Percentiles rank a stretch among this genome's conserved stretches.
Conservation (phyloP, 2,113 vertebrate genomes). For the Anoplopoma fimbria region DNA sequence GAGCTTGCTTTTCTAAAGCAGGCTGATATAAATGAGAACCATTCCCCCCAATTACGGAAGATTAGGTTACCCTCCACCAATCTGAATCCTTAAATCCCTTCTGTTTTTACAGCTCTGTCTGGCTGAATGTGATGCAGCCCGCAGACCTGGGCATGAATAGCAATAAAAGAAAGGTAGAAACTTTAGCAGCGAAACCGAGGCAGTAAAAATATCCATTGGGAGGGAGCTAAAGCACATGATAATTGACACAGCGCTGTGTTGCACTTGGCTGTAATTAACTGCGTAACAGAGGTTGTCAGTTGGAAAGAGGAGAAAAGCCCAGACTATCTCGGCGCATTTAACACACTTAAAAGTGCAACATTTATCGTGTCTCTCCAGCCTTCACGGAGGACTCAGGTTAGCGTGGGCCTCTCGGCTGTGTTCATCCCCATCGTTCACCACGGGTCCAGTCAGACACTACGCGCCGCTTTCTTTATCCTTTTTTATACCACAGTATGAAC, state of each 20-base stretch:
- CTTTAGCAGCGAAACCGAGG: constrained; percentile 54
- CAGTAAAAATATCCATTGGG: constrained; percentile 69
- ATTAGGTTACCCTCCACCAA: constrained; percentile 80
- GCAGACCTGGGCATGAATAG: constrained; percentile 74
- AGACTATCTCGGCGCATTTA: constrained; percentile 64
- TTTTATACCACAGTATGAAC: constrained; percentile 30
- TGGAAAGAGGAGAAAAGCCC: constrained; percentile 59
- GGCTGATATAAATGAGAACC: constrained; percentile 77
- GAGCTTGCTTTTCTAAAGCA: constrained; percentile 69
- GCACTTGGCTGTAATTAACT: constrained; percentile 79
- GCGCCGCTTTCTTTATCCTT: constrained; percentile 27
- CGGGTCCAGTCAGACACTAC: constrained; percentile 29
- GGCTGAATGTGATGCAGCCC: constrained; percentile 68
- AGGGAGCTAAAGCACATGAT: constrained; percentile 69
- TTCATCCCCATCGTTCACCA: constrained; percentile 36
- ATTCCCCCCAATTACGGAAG: constrained; percentile 77
- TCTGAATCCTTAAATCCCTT: constrained; percentile 77
- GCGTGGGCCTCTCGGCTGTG: constrained; percentile 35
- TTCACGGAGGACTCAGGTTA: constrained; percentile 52
- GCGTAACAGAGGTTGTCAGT: constrained; percentile 78
- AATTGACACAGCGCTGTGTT: constrained; percentile 75
- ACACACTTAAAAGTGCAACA: constrained; percentile 69
- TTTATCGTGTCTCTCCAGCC: constrained; percentile 64
- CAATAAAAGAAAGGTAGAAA: constrained; percentile 74
- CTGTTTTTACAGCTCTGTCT: constrained; percentile 78